Base-by-base conservation (phyloP, 35 echinoderm and acorn worm species). In the Ptychodera flava region DNA sequence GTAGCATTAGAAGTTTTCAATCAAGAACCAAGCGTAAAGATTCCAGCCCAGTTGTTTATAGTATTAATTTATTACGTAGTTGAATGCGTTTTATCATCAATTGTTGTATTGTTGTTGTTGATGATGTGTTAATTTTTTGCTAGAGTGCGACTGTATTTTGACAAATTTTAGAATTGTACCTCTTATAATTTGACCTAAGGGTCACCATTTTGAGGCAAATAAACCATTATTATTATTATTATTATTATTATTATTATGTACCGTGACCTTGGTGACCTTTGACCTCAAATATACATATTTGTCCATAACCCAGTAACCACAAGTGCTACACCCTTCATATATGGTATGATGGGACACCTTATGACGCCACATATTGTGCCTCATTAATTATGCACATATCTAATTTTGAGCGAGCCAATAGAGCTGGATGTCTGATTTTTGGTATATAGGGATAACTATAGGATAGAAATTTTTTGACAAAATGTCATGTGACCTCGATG, bases 171-270 rank as follows among this genome's bases (percentile, higher is more conserved):
- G 22, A 64, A 22, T 64, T 64, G 45, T 64, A 64, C 6, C 45
- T 12, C 6, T 64, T 22, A 22, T 64, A 64, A 64, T 64, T 64
- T 64, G 45, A 64, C 45, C 45, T 64, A 12, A 12, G 22, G 45
- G 45, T 64, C 45, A 64, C 45, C 6, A 64, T 22, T 6, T 64
- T 64, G 6, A 22, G 45, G n/a, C n/a, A 64, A 64, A 64, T 64
- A 64, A 64, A 64, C 45, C 45, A 22, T 64, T 64, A 64, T 64
- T 64, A 64, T 64, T 64, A 64, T 64, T 64, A 64, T 64, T 64
- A 64, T 64, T 64, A 64, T 64, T 64, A 64, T 64, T 64, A 64
- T 64, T 64, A 64, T 64, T 64, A 64, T 64, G n/a, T n/a, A n/a
- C n/a, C n/a, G n/a, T n/a, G n/a, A n/a, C n/a, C n/a, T n/a, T n/a